Evolutionary conservation across 2,113 vertebrate species (phyloP).

Genomic region (Pampusana beccarii): DNA sequence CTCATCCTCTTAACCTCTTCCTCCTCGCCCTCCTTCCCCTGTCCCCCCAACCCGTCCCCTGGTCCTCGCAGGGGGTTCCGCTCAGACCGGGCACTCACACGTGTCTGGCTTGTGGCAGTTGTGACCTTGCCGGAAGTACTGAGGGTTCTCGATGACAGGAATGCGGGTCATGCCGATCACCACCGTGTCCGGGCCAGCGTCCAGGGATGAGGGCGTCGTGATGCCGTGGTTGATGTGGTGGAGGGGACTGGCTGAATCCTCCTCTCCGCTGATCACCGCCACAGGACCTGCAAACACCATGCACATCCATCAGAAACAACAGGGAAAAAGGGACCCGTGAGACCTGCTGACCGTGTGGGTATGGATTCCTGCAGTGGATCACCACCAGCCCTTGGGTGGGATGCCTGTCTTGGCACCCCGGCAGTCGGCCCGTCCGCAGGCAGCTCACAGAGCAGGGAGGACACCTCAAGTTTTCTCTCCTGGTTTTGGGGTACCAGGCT

Average conservation of each 20-base stretch:
- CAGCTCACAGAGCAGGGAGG: neutral
- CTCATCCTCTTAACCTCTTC: slow-evolving; percentile 26
- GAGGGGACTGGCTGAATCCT: slow-evolving; percentile 96
- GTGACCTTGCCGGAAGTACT: slow-evolving; percentile 96
- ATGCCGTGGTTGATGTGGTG: slow-evolving; percentile 98
- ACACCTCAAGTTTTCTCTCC: neutral
- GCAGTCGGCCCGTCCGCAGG: neutral
- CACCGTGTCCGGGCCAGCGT: slow-evolving; percentile 90
- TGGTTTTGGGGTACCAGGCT: neutral
- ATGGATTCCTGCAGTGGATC: neutral
- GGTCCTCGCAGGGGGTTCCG: neutral
- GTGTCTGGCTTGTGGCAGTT: slow-evolving; percentile 97
- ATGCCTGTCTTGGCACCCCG: neutral
- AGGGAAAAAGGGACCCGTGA: accelerated
- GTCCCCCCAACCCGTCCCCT: neutral
- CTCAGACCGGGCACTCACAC: slow-evolving; percentile 80
- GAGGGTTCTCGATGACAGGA: slow-evolving; percentile 95
- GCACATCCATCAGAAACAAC: neutral
- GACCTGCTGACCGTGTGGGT: accelerated
- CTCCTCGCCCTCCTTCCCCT: neutral
- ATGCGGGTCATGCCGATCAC: slow-evolving; percentile 98
- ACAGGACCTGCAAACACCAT: slow-evolving; percentile 83
- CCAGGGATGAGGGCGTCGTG: slow-evolving; percentile 90
- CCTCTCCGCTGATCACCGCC: slow-evolving; percentile 95
- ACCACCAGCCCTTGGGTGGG: neutral